Conservation (phyloP, 2,113 vertebrate species). For the Halichoeres trimaculatus region DNA sequence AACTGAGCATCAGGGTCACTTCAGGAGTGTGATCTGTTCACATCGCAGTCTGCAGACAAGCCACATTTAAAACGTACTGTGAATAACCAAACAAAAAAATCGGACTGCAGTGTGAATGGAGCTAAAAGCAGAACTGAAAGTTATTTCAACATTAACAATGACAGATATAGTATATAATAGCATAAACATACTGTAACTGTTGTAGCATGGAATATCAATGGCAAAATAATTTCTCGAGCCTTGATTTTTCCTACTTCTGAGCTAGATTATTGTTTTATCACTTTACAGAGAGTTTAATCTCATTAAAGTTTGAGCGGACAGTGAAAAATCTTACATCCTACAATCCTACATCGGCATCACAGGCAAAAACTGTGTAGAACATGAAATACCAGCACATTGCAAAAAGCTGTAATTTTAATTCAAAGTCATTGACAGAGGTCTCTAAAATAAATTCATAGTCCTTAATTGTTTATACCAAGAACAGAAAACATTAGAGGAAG, state of each 20-base stretch:
- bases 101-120: no score
- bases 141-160: neutral
- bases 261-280: neutral
- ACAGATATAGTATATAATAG: neutral
- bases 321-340: neutral
- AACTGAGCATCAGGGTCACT: no score
- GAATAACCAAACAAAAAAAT: no score
- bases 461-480: neutral
- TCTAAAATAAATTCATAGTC: conserved; percentile 9
- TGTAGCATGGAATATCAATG: neutral
- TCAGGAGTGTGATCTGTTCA: no score
- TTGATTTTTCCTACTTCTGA: neutral
- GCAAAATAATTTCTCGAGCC: neutral
- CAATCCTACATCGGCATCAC: neutral
- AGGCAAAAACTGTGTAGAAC: neutral
- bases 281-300: neutral
- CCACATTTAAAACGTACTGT: no score
- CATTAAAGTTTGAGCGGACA: neutral
- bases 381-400: neutral
- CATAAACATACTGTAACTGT: neutral
- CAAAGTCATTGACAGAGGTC: neutral
- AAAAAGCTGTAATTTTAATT: conserved; percentile 36
- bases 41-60: no score
- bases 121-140: neutral
- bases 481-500: neutral